Evolutionary conservation across 2,797 vertebrate species (phyloP).

Genomic region (Odontamblyopus rebecca): DNA sequence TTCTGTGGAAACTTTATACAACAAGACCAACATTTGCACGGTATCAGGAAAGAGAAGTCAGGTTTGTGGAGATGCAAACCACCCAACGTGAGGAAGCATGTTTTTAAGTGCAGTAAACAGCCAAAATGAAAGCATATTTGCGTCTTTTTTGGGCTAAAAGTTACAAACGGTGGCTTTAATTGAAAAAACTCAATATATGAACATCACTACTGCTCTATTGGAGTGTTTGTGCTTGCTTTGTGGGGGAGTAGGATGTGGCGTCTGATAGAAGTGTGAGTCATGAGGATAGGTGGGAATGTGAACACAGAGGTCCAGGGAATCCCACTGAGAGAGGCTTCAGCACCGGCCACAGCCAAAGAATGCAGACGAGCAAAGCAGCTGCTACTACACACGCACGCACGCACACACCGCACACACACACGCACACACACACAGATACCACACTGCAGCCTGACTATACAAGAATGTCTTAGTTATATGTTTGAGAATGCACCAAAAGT

Average conservation of each 20-base stretch:
- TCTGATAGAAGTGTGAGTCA: constrained; percentile 72
- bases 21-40: too few relatives aligned
- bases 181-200: too few relatives aligned
- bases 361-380: constrained; percentile 74
- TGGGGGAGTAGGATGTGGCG: constrained; percentile 55
- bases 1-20: too few relatives aligned
- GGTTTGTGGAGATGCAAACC: too few relatives aligned
- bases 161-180: too few relatives aligned
- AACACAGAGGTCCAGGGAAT: constrained; percentile 69
- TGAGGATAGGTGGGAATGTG: constrained; percentile 64
- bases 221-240: constrained; percentile 7
- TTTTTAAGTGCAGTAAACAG: too few relatives aligned
- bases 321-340: constrained; percentile 67
- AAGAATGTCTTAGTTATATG: not conserved
- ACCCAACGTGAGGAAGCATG: too few relatives aligned
- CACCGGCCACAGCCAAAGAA: constrained; percentile 57
- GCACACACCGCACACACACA: not conserved
- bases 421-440: constrained; percentile 21
- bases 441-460: constrained; percentile 48
- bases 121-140: too few relatives aligned
- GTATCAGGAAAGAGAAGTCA: too few relatives aligned
- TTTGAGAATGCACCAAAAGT: not conserved
- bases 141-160: too few relatives aligned
- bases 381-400: constrained; percentile 32
- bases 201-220: too few relatives aligned